Percentiles rank a stretch among this genome's conserved stretches.
Evolutionary conservation across 2,113 vertebrate genomes (phyloP).

Genomic region (Terrapene triunguis): DNA sequence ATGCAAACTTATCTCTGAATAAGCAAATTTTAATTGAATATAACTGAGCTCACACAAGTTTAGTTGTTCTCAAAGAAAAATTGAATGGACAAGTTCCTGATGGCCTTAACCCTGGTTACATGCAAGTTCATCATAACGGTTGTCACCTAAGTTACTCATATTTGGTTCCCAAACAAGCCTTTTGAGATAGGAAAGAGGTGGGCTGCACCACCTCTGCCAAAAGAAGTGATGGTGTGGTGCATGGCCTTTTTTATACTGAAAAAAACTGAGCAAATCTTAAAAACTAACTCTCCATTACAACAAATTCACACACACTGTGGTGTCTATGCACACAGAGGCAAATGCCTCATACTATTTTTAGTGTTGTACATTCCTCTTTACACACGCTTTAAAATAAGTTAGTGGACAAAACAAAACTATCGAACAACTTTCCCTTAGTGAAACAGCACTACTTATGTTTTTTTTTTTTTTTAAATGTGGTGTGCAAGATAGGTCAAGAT

Average conservation of each 20-base stretch:
- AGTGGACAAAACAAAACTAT: not conserved
- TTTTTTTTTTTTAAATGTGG: fast-evolving
- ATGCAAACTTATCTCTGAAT: not conserved
- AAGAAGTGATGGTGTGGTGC: not conserved
- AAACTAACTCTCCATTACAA: not conserved
- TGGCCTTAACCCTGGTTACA: not conserved
- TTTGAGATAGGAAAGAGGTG: not conserved
- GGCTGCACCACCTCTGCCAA: not conserved
- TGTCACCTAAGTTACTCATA: not conserved
- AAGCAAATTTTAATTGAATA: not conserved
- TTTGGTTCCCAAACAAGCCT: not conserved
- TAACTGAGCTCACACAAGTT: not conserved
- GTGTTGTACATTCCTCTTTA: conserved; percentile 20
- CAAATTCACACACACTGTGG: not conserved
- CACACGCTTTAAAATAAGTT: not conserved
- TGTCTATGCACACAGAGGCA: not conserved
- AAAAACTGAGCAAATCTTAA: not conserved
- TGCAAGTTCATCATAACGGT: not conserved
- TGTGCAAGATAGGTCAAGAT: not conserved
- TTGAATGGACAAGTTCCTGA: not conserved
- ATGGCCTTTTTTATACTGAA: not conserved
- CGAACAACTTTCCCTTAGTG: not conserved
- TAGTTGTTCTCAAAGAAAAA: not conserved
- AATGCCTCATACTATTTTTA: conserved; percentile 7
- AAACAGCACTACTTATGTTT: not conserved